Evolutionary conservation across 2,888 invertebrate species (phyloP).

Genomic region (Synergus gifuensis): DNA sequence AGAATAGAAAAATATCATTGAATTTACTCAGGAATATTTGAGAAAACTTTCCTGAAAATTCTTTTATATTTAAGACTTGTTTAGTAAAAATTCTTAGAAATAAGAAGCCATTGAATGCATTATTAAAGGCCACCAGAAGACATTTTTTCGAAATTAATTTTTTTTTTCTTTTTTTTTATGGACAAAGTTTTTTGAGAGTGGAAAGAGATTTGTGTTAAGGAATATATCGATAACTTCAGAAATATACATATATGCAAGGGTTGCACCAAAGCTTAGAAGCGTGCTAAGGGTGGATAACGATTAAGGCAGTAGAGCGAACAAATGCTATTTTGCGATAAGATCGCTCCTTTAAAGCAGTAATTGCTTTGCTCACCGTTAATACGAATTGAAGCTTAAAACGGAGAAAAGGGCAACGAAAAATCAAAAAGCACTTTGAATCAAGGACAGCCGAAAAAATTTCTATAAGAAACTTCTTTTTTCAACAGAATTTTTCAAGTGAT

Average conservation of each 20-base stretch:
- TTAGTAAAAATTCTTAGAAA: not conserved
- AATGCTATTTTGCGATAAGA: constrained; percentile 43
- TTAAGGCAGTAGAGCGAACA: constrained; percentile 42
- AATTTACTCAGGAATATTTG: no score
- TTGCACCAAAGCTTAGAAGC: constrained; percentile 26
- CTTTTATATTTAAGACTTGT: not conserved
- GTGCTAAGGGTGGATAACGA: constrained; percentile 41
- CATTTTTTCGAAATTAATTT: not conserved
- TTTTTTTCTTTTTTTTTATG: not conserved
- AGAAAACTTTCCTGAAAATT: no score
- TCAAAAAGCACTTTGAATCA: constrained; percentile 20
- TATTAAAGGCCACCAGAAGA: not conserved
- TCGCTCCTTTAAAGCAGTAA: constrained; percentile 36
- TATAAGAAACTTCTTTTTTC: not conserved
- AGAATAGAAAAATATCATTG: not conserved
- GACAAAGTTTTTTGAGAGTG: not conserved
- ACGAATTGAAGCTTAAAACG: constrained; percentile 29
- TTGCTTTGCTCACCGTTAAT: constrained; percentile 39
- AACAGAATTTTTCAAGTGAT: not conserved
- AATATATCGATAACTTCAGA: constrained; percentile 38
- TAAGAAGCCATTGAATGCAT: not conserved
- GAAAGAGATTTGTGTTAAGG: constrained; percentile 24
- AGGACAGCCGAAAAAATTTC: constrained; percentile 15
- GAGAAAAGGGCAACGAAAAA: constrained; percentile 21
- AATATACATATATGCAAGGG: constrained; percentile 37